Evolutionary conservation across 2,888 invertebrate genomes (phyloP), one percentile per base, ranked within the genome.

Genomic region (Spodoptera picta): DNA sequence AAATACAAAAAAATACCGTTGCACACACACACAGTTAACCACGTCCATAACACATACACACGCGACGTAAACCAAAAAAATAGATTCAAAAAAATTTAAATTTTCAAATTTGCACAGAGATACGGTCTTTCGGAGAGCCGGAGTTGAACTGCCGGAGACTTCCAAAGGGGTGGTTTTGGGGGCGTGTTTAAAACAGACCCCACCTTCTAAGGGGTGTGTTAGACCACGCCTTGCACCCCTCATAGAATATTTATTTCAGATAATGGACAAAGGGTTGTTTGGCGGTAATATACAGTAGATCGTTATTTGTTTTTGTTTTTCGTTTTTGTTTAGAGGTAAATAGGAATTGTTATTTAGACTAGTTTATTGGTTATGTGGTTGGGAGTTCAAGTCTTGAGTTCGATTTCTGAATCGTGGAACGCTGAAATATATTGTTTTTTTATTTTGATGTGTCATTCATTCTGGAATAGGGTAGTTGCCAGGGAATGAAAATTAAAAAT

Each of bases 261-360:
- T 74, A 74, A 69, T 69, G 75, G 69, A 6, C 4, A 71, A 59
- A 47, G 72, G 72, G 76, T 55, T 24, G n/a, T 6, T 24, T 41
- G 1, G 19, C 19, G 19, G 1, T 19, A 19, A 19, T 19, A 19
- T 19, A 19, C 19, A 19, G 19, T 46, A 23, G 55, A 61, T 76
- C 65, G 60, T 72, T 71, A 59, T 47, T 43, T 47, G 12, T 41
- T 42, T 12, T 23, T 11, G n/a, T 12, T 45, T 42, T 19, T 14
- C 14, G 44, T 42, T 53, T 24, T 46, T 31, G 36, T 3, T 14
- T 42, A n/a, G n/a, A n/a, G n/a, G n/a, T n/a, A 1, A 27, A 58
- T 47, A 48, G 55, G 44, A 10, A 48, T 43, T 23, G 45, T 48
- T 6, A 27, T 44, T 14, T 12, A 12, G 43, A 3, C 31, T 31